Conservation (phyloP, 2,797 vertebrate species). For the Pseudotriccus pelzelni region DNA sequence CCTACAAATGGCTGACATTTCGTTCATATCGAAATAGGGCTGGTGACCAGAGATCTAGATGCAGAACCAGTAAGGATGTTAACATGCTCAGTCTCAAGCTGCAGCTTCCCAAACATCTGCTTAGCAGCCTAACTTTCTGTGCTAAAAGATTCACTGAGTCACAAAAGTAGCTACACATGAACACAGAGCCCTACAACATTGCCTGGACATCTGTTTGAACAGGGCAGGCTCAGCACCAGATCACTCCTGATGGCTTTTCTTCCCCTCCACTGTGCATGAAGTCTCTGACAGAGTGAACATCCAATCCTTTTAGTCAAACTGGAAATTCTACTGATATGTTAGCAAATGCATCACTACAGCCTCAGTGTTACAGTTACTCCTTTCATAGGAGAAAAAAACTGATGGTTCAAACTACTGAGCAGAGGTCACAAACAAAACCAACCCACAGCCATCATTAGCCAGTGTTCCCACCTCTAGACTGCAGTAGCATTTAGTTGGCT, state of each 20-base stretch:
- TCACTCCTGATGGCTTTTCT: neutral
- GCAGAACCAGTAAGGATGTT: neutral
- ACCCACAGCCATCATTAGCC: neutral
- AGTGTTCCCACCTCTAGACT: neutral
- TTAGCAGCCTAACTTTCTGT: neutral
- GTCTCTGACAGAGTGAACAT: neutral
- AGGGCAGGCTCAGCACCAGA: neutral
- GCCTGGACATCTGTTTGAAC: neutral
- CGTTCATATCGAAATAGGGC: neutral
- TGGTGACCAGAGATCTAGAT: neutral
- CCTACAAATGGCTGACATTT: neutral
- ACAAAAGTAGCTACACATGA: neutral
- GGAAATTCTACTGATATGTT: neutral
- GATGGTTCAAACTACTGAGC: neutral
- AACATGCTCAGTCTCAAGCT: neutral
- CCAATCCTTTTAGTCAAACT: neutral
- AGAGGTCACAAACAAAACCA: neutral
- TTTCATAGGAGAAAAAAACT: neutral
- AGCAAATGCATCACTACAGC: neutral
- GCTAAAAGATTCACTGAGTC: neutral
- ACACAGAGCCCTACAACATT: neutral
- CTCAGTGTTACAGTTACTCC: neutral
- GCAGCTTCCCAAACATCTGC: neutral
- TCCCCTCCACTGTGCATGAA: neutral
- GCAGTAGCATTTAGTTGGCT: neutral